Evolutionary conservation across 2,797 vertebrate species (phyloP).

Genomic region (Anabas testudineus): DNA sequence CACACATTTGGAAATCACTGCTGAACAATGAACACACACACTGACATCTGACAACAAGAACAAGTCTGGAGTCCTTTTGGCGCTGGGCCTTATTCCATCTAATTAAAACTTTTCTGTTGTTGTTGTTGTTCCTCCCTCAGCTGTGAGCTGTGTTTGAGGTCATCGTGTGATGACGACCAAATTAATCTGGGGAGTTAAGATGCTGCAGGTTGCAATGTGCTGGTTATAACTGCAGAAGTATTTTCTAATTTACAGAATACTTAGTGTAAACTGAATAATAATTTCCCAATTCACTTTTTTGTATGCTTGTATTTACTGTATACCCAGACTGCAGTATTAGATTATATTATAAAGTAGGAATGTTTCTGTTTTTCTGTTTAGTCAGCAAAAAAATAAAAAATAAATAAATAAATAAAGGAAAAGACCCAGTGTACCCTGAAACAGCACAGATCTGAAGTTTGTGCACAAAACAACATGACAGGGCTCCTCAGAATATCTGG

Average conservation of each 20-base stretch:
- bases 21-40: slow-evolving; percentile 12
- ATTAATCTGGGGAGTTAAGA: slow-evolving; percentile 72
- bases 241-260: slow-evolving; percentile 46
- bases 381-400: no score
- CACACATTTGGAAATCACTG: slow-evolving; percentile 7
- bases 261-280: neutral
- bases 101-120: slow-evolving; percentile 66
- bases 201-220: slow-evolving; percentile 31
- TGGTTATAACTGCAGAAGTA: slow-evolving; percentile 40
- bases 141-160: slow-evolving; percentile 55
- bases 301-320: no score
- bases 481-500: neutral
- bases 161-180: slow-evolving; percentile 56
- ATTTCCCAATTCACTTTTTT: no score
- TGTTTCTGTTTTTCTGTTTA: neutral
- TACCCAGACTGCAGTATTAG: neutral
- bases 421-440: neutral
- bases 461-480: neutral
- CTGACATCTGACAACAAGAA: slow-evolving; percentile 19
- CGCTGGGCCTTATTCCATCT: slow-evolving; percentile 63
- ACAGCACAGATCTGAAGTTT: slow-evolving; percentile 1
- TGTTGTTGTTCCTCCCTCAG: slow-evolving; percentile 28
- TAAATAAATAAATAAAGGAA: no score
- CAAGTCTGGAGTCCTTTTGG: slow-evolving; percentile 50
- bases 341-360: neutral